phyloP scores from a whole-genome alignment of 2,888 invertebrate species.

The Baccha elongata region DNA sequence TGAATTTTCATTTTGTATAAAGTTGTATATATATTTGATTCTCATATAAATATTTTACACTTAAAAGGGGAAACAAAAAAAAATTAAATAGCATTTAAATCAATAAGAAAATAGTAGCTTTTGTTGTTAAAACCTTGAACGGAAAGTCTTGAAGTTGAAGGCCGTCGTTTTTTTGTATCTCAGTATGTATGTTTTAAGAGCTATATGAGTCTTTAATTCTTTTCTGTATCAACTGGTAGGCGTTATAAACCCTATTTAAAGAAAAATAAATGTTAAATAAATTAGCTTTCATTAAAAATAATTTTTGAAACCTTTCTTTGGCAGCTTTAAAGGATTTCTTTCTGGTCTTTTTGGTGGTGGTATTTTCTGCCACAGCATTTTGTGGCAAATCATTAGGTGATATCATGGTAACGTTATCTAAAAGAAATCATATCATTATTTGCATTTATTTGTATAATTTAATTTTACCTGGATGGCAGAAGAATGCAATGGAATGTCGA shows the following conservation, averaged over 20 bases:
- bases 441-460: not conserved
- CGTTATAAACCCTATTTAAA: slow-evolving; percentile 86
- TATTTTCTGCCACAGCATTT: slow-evolving; percentile 77
- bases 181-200: slow-evolving; percentile 76
- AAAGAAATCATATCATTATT: not conserved
- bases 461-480: slow-evolving; percentile 87
- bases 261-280: slow-evolving; percentile 78
- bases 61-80: slow-evolving; percentile 73
- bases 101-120: slow-evolving; percentile 64
- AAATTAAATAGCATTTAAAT: slow-evolving; percentile 61
- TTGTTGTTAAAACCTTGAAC: slow-evolving; percentile 50
- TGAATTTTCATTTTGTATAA: slow-evolving; percentile 76
- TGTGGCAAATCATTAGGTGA: slow-evolving; percentile 81
- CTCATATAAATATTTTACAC: slow-evolving; percentile 75
- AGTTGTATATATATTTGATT: slow-evolving; percentile 76
- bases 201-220: slow-evolving; percentile 88
- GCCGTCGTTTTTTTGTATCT: slow-evolving; percentile 43
- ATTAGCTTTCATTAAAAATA: slow-evolving; percentile 46
- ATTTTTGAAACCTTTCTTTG: slow-evolving; percentile 79
- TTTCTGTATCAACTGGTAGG: slow-evolving; percentile 88
- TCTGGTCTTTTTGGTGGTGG: slow-evolving; percentile 79
- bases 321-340: slow-evolving; percentile 82
- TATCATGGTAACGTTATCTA: slow-evolving; percentile 82
- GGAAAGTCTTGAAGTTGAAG: slow-evolving; percentile 73
- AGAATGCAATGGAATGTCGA: slow-evolving; percentile 90